Evolutionary conservation across 2,888 invertebrate genomes (phyloP), one percentile per base, ranked within the genome.

Genomic region (Adineta ricciae): DNA sequence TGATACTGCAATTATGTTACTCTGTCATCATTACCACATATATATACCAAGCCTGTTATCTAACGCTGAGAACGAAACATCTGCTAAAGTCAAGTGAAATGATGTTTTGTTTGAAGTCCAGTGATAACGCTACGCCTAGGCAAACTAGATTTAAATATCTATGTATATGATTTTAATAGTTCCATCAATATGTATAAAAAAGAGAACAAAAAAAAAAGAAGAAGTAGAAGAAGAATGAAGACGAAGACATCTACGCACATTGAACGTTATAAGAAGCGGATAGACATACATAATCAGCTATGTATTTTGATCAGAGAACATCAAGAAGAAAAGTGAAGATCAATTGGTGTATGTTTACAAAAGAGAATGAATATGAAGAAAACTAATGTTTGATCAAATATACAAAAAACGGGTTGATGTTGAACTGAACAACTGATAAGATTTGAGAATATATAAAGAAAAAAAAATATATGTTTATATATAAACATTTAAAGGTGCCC

Each of bases 151-250:
- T 46, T 46, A 46, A 46, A 46, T 46, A 46, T 46, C 5, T 46
- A 46, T 64, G 27, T 64, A 64, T 64, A 27, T 56, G 14, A 8
- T 64, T 64, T 64, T 64, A 64, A 64, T 64, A n/a, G 27, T 64
- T 64, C 64, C 64, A 64, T 64, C 64, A 64, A 32, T 64, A 27
- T 16, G 64, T 64, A 64, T 64, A 64, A 64, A 64, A 64, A 64
- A 64, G 27, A 64, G 56, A 64, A 32, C 16, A n/a, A 64, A 64
- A 64, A 27, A 64, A n/a, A 27, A 64, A 8, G 46, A 46, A 46
- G 46, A 46, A 46, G 46, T 8, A 46, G 46, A 46, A 46, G 46
- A 46, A 46, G 46, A 46, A 46, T 8, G 46, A 46, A 46, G 46
- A 46, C 5, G 46, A 46, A 46, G 46, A 46, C 46, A 46, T n/a